These are phyloP conservation scores for Mesaphorura yosii DNA, from an alignment of 1,140 invertebrate genomes.

Conservation along the genomic window DNA sequence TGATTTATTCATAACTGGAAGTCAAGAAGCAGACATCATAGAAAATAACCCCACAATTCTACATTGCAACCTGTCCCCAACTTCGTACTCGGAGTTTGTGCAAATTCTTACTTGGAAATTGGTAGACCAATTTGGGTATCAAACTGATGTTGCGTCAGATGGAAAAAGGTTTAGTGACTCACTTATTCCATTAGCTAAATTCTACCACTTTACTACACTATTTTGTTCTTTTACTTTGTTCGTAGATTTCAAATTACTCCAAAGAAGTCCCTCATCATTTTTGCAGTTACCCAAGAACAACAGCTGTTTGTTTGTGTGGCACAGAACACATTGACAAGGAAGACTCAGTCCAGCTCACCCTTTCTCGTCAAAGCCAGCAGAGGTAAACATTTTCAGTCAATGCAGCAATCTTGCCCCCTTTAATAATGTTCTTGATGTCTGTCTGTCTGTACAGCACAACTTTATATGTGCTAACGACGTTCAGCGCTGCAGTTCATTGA, in stretches of 20 bases:
- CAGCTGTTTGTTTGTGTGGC: slow-evolving; percentile 24
- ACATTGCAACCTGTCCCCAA: slow-evolving; percentile 20
- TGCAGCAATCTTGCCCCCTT: no score
- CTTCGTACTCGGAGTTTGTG: slow-evolving; percentile 13
- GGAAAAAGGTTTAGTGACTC: slow-evolving; percentile 9
- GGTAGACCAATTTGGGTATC: slow-evolving; percentile 25
- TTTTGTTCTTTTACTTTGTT: background rate
- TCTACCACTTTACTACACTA: no score
- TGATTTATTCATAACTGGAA: slow-evolving; percentile 37
- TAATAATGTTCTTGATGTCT: no score
- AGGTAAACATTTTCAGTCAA: slow-evolving; percentile 10
- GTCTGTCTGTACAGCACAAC: no score
- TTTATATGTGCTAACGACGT: no score
- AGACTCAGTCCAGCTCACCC: slow-evolving; percentile 15
- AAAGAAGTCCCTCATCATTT: slow-evolving; percentile 14
- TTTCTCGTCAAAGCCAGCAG: slow-evolving; percentile 13
- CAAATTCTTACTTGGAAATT: slow-evolving; percentile 21
- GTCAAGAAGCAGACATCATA: slow-evolving; percentile 40
- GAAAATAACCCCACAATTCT: slow-evolving; percentile 39
- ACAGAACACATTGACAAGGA: slow-evolving; percentile 15
- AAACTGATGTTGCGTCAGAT: slow-evolving; percentile 16
- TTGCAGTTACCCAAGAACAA: slow-evolving; percentile 13
- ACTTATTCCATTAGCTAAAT: no score
- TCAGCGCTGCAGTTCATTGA: no score
- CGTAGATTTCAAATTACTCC: slow-evolving; percentile 22